Conservation (phyloP, 2,888 invertebrate species). For the Mimachlamys varia region DNA sequence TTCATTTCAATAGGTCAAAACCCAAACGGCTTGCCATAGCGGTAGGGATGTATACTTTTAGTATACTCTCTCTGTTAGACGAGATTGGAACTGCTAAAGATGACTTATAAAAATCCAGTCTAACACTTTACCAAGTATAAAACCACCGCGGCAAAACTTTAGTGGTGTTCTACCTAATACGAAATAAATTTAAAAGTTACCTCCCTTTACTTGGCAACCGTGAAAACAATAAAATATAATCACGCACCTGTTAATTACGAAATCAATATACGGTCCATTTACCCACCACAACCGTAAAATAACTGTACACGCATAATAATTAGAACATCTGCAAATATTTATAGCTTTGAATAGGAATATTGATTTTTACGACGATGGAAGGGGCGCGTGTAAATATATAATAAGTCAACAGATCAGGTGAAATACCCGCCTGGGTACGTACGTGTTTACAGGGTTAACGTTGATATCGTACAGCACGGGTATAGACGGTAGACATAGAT, state of each 20-base stretch:
- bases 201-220: constrained; percentile 28
- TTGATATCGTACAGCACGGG: neutral
- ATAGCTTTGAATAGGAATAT: neutral
- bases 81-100: too few relatives aligned
- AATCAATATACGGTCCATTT: neutral
- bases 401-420: neutral
- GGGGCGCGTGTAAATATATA: neutral
- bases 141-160: neutral
- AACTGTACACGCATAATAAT: neutral
- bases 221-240: neutral
- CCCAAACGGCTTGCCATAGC: too few relatives aligned
- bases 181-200: neutral
- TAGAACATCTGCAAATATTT: neutral
- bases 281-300: neutral
- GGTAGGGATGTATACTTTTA: too few relatives aligned
- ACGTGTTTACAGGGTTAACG: neutral
- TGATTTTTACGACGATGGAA: neutral
- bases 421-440: neutral
- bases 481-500: neutral
- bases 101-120: too few relatives aligned
- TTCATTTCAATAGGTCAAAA: too few relatives aligned
- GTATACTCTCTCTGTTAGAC: too few relatives aligned
- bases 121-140: too few relatives aligned
- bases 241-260: neutral
- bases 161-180: neutral